Evolutionary conservation across 1,140 invertebrate species (phyloP).

Genomic region (Drosophila pallidifrons): DNA sequence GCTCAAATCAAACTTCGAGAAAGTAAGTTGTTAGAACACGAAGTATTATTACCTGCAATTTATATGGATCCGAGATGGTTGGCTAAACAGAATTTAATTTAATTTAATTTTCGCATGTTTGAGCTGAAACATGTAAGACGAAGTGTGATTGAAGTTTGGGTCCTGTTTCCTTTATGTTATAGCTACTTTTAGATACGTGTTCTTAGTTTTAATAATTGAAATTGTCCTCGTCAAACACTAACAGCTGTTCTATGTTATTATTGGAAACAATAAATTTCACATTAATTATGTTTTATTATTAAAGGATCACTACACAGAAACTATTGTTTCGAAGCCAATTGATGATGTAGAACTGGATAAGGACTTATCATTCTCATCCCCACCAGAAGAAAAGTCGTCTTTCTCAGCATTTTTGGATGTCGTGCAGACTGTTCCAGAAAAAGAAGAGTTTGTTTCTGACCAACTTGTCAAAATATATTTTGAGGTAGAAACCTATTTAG

Average conservation of each 20-base stretch:
- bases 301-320: slow-evolving; percentile 6
- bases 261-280: slow-evolving; percentile 3
- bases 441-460: slow-evolving; percentile 28
- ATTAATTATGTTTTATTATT: slow-evolving; percentile 14
- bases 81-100: slow-evolving; percentile 12
- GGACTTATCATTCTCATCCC: neutral
- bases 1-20: slow-evolving; percentile 14
- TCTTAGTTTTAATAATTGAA: neutral
- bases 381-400: slow-evolving; percentile 13
- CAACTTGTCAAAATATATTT: slow-evolving; percentile 23
- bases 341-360: too few species aligned
- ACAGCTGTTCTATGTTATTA: neutral
- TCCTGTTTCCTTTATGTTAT: too few species aligned
- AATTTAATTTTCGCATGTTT: neutral
- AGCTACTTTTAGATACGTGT: too few species aligned
- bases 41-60: slow-evolving; percentile 30
- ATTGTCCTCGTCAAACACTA: slow-evolving; percentile 5
- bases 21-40: slow-evolving; percentile 31
- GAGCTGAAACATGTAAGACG: too few species aligned
- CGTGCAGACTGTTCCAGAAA: slow-evolving; percentile 25
- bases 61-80: neutral
- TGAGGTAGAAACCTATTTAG: slow-evolving; percentile 26
- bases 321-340: neutral
- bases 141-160: too few species aligned
- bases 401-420: slow-evolving; percentile 34